Evolutionary conservation across 2,797 vertebrate species (phyloP), one percentile per base, ranked within the genome.

Genomic region (Anguilla obscura): DNA sequence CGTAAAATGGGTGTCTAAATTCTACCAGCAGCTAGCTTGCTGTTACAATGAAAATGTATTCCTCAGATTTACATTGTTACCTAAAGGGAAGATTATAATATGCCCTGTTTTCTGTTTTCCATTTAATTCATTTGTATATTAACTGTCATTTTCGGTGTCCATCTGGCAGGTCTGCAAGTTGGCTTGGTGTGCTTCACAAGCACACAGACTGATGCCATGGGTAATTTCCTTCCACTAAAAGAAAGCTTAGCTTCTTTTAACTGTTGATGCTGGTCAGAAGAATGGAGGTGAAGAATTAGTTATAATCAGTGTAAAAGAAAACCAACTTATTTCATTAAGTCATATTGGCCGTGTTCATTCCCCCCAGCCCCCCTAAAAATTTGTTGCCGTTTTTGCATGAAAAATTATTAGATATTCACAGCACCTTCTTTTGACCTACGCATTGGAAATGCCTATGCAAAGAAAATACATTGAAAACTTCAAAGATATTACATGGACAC

Each of bases 71-170:
- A 82, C 5, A 5, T 48, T 87, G 86, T 69, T 52, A 60, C 24
- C 7, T 50, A 84, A 87, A 87, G 80, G 58, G 36, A 66, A 66
- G 27, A 27, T 83, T 48, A 33, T 27, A 83, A 21, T 85, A 6
- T 52, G 27, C 1, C 8, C 24, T 84, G 58, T 10, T 33, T 69
- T 83, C 63, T 58, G 45, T 84, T 84, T 50, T 86, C 30, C 60
- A 69, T 40, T 2, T 24, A n/a, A 18, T 50, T 50, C 10, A 82
- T 82, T n/a, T 24, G 21, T 48, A 82, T n/a, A 24, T 18, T 40
- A 76, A 76, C 74, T 40, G 27, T 10, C 69, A 27, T 27, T 14
- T 76, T 76, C 33, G 33, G 10, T 76, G 71, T 16, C 33, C 71
- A 76, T 30, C 27, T 71, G 69, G 36, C 12, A 76, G 14, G 33